Evolutionary conservation across 2,113 vertebrate species (phyloP).

Genomic region (Sphyrna mokarran): DNA sequence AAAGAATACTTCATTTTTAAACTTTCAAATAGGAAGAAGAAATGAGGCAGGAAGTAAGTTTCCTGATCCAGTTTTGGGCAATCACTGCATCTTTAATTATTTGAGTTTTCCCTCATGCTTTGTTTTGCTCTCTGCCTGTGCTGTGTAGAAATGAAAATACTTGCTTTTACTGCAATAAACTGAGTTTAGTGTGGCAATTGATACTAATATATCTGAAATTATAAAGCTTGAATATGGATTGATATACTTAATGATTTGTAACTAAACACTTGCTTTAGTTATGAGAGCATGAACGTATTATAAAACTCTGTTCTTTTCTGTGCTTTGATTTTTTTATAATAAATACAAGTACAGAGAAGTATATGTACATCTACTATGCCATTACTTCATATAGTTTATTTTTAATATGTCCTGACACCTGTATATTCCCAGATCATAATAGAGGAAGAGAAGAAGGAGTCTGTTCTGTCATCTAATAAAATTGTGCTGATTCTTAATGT

Average conservation of each 20-base stretch:
- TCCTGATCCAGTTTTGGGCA: conserved; percentile 15
- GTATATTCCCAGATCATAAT: background rate
- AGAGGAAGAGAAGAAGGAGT: background rate
- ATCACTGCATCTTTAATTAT: background rate
- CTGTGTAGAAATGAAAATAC: background rate
- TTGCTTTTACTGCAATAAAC: background rate
- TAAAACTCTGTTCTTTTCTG: background rate
- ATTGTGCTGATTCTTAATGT: background rate
- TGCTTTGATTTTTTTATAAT: background rate
- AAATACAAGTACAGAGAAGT: background rate
- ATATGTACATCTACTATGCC: background rate
- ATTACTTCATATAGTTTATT: background rate
- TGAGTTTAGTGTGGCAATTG: conserved; percentile 9
- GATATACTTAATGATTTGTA: background rate
- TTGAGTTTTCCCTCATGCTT: background rate
- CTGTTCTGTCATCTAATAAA: background rate
- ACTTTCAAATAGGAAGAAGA: conserved; percentile 83
- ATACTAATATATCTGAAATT: conserved; percentile 4
- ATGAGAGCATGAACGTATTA: background rate
- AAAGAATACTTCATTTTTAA: conserved; percentile 49
- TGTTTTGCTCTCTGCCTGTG: background rate
- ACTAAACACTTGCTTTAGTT: background rate
- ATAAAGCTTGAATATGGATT: background rate
- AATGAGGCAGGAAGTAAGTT: conserved; percentile 78
- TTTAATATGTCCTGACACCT: background rate